Evolutionary conservation across 2,888 invertebrate genomes (phyloP).

Genomic region (Hydrotaea diabolus): DNA sequence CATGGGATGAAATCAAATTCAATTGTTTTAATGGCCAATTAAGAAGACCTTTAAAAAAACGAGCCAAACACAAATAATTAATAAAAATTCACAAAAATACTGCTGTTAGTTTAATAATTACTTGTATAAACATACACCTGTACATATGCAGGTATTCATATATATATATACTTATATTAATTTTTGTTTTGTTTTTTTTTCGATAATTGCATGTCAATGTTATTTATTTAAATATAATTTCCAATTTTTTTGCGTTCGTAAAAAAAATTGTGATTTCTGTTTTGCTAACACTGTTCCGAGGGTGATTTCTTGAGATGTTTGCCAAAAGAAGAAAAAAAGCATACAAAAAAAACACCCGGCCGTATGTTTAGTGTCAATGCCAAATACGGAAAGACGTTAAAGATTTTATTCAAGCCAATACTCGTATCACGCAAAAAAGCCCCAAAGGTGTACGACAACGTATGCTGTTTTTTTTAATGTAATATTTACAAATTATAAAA

Average conservation of each 20-base stretch:
- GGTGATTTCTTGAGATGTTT: conserved; percentile 1
- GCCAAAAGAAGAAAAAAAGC: neutral
- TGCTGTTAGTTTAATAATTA: conserved; percentile 3
- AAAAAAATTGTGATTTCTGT: neutral
- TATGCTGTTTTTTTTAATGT: neutral
- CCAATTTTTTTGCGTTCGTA: neutral
- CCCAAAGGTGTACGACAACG: neutral
- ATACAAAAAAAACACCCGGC: neutral
- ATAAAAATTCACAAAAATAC: conserved; percentile 38
- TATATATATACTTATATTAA: too few relatives aligned
- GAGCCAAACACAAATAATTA: conserved; percentile 16
- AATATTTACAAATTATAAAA: conserved; percentile 28
- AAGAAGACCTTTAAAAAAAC: neutral
- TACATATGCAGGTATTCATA: too few relatives aligned
- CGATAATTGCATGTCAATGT: conserved; percentile 64
- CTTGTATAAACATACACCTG: too few relatives aligned
- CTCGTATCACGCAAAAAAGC: neutral
- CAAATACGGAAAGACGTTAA: conserved; percentile 33
- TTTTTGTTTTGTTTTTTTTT: neutral
- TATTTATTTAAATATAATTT: conserved; percentile 11
- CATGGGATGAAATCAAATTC: conserved; percentile 10
- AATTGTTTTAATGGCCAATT: conserved; percentile 19
- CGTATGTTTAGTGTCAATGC: conserved; percentile 64
- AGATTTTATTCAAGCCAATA: neutral
- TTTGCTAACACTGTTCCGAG: neutral